A percentile compares a stretch with the other conserved stretches of the same genome.
phyloP scores from a whole-genome alignment of 2,797 vertebrate species.

The Denticeps clupeoides region DNA sequence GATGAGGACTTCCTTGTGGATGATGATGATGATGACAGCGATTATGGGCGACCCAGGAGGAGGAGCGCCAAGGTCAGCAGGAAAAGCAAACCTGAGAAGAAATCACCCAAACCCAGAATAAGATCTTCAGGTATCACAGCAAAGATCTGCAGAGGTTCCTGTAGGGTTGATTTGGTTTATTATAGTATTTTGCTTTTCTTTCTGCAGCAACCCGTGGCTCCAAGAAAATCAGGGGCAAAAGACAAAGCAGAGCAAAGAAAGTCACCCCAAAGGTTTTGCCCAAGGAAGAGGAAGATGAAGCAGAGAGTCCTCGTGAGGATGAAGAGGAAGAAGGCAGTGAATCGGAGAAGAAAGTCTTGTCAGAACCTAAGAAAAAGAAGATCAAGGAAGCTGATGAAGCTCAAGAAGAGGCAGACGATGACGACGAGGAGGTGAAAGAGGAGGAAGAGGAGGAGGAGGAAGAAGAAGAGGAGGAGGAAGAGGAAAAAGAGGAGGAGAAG shows the following conservation, averaged over 20 bases:
- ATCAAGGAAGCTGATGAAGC: constrained; percentile 66
- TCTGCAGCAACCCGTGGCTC: constrained; percentile 80
- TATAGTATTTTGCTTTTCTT: neutral
- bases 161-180: too few relatives aligned
- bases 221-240: constrained; percentile 88
- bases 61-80: constrained; percentile 87
- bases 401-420: constrained; percentile 52
- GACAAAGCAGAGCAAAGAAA: constrained; percentile 77
- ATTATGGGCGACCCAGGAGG: constrained; percentile 93
- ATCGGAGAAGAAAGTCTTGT: constrained; percentile 66
- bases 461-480: constrained; percentile 24
- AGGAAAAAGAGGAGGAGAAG: constrained; percentile 44
- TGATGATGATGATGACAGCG: constrained; percentile 88
- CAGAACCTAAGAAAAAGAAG: constrained; percentile 58
- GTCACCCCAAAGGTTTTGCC: constrained; percentile 77
- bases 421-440: constrained; percentile 11
- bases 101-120: constrained; percentile 91
- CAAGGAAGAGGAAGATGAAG: constrained; percentile 70
- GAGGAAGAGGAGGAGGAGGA: constrained; percentile 41
- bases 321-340: constrained; percentile 55
- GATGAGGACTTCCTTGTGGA: constrained; percentile 97
- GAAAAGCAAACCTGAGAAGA: constrained; percentile 93
- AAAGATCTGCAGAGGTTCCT: neutral
- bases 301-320: constrained; percentile 55
- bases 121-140: constrained; percentile 81